These are phyloP conservation scores for Polymixis flavicincta DNA, from an alignment of 2,888 invertebrate genomes.

Conservation along the genomic window DNA sequence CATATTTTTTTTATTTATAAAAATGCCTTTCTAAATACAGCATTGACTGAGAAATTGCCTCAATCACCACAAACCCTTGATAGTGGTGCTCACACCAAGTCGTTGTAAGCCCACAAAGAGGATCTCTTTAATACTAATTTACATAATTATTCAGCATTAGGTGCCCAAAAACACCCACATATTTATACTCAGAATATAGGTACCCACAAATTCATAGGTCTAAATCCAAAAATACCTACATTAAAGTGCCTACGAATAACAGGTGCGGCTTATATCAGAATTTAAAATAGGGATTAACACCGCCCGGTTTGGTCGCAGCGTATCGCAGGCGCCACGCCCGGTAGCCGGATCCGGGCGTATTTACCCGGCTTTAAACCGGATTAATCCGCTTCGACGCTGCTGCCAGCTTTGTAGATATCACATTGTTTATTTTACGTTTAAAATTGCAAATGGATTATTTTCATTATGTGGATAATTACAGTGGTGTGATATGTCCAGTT, in stretches of 20 bases:
- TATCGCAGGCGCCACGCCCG: conserved; percentile 81
- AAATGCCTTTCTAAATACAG: background rate
- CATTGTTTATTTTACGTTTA: conserved; percentile 86
- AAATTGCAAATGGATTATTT: conserved; percentile 82
- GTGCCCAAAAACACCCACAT: conserved; percentile 17
- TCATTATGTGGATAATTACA: conserved; percentile 68
- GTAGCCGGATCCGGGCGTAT: conserved; percentile 72
- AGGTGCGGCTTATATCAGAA: conserved; percentile 87
- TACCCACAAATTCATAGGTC: conserved; percentile 48
- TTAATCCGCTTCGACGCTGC: conserved; percentile 79
- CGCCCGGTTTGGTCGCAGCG: conserved; percentile 80
- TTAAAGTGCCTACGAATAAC: conserved; percentile 73
- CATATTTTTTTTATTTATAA: too few relatives aligned
- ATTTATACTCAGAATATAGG: conserved; percentile 19
- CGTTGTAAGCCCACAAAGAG: conserved; percentile 9
- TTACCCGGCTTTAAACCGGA: conserved; percentile 81
- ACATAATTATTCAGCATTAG: conserved; percentile 47
- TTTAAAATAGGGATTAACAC: conserved; percentile 90
- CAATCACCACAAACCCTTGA: background rate
- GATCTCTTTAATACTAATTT: conserved; percentile 29
- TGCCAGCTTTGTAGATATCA: conserved; percentile 85
- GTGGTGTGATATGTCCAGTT: conserved; percentile 32
- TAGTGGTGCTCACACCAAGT: background rate
- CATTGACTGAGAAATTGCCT: background rate
- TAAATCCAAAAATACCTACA: conserved; percentile 59